Evolutionary conservation across 1,140 invertebrate species (phyloP), one percentile per base, ranked within the genome.

Genomic region (Magallana gigas): DNA sequence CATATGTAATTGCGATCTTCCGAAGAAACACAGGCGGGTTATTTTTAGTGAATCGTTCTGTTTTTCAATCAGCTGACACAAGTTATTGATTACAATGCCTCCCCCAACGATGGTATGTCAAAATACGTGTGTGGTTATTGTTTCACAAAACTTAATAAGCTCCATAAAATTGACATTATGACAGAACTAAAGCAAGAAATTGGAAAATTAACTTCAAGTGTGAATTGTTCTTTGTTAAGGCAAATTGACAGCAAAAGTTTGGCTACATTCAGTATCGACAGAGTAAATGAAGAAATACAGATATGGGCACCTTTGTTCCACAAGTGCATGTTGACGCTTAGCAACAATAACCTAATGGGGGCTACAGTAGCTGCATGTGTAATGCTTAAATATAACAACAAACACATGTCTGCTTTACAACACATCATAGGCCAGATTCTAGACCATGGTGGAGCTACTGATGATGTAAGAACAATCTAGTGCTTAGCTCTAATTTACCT

Each of bases 361-460:
- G 76, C 84, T 0, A 68, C 64, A 56, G 64, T 85, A 9, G 57
- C 62, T 8, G 5, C 62, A 56, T 57, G 57, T n/a, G 16, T 85
- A 14, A 36, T 57, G 29, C 58, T 71, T 11, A 80, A 8, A 76
- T 76, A 23, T 14, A 1, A 11, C 9, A 86, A 87, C 62, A 56
- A 5, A n/a, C 82, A 83, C 12, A 18, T 87, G 48, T 57, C 82
- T 57, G 18, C 82, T 23, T 84, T 87, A 14, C 86, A 87, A n/a
- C 86, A 87, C 18, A 59, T 84, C 16, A 16, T 87, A 23, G 36
- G n/a, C 5, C 86, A 84, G 16, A 76, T 23, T 16, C 36, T 87
- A 23, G 82, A 87, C 29, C 59, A 84, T 12, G 86, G 86, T 56
- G 86, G 86, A 23, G 62, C 86, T 2, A 87, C 86, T 48, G 86